These are phyloP conservation scores for Terrapene triunguis DNA, from an alignment of 2,113 vertebrate genomes.

Conservation along the genomic window DNA sequence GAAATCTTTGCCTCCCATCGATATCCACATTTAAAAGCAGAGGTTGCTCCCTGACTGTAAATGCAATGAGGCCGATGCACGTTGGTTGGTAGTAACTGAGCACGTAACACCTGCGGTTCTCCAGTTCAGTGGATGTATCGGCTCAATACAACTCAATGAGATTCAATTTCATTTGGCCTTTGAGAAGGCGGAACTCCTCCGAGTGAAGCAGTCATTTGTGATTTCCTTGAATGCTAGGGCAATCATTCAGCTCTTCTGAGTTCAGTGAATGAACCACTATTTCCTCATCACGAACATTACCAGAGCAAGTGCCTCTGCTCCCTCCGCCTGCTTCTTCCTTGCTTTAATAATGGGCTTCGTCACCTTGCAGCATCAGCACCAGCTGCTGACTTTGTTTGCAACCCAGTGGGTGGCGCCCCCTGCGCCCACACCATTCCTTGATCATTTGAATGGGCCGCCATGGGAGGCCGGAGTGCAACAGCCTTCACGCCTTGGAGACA, in stretches of 20 bases:
- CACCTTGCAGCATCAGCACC: neutral
- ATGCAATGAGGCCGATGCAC: fast-evolving
- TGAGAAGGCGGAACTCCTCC: neutral
- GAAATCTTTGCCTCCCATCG: neutral
- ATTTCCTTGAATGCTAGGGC: fast-evolving
- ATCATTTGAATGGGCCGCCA: neutral
- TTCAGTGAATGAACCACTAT: neutral
- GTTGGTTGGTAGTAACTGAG: neutral
- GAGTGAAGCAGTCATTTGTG: fast-evolving
- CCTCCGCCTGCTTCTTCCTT: neutral
- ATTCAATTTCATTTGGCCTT: neutral
- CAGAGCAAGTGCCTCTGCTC: fast-evolving
- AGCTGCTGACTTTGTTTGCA: neutral
- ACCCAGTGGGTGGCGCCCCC: neutral
- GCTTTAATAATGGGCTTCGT: neutral
- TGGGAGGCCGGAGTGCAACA: neutral
- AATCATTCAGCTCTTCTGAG: too few relatives aligned
- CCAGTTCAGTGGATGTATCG: neutral
- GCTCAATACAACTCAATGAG: neutral
- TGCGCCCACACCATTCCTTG: neutral
- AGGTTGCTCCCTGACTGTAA: neutral
- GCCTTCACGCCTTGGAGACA: neutral
- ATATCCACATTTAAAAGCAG: neutral
- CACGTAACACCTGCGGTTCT: neutral
- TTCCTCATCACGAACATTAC: neutral